Evolutionary conservation across 2,797 vertebrate species (phyloP), one percentile per base, ranked within the genome.

Genomic region (Microchirus variegatus): DNA sequence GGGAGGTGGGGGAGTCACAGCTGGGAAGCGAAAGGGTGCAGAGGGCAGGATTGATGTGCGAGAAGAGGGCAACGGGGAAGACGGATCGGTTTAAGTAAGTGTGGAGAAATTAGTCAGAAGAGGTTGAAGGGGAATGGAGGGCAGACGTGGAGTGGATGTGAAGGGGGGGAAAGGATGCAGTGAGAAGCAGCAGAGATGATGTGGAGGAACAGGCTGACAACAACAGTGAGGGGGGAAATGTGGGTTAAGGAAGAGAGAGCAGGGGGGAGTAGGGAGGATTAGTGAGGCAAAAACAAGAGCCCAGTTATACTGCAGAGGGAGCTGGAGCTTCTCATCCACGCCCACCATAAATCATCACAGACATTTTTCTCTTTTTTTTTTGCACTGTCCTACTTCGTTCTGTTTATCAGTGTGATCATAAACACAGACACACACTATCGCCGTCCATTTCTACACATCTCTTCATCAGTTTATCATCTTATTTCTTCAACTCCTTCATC

Each of bases 251-350:
- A 63, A 70, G 47, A 58, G 46, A 63, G 63, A 59, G 60, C 65
- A 47, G 58, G 58, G 59, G 79, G 68, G 63, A 64, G 61, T 55
- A 36, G 62, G 67, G 56, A 62, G 84, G 86, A 87, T 89, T 89
- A 89, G 81, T 19, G 50, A 70, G 78, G 64, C 59, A 31, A 70
- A 83, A 70, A 85, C 83, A 85, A 89, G 87, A 82, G 81, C 83
- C 31, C 31, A 31, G 31, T 66, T 61, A n/a, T n/a, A 44, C 22
- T 14, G 64, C 49, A 22, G 60, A 31, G 40, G 72, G 48, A 85
- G 62, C 52, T 26, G 61, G 31, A 59, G 78, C 50, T 77, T 65
- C 70, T 81, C 68, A 82, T 85, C 66, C 76, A 42, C 59, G 73
- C 67, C 70, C 31, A 43, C 66, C 58, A 81, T 76, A 80, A 85